Percentiles rank a stretch among this genome's conserved stretches.
Evolutionary conservation across 1,140 invertebrate genomes (phyloP).

Genomic region (silkworm (Bombyx mori)): DNA sequence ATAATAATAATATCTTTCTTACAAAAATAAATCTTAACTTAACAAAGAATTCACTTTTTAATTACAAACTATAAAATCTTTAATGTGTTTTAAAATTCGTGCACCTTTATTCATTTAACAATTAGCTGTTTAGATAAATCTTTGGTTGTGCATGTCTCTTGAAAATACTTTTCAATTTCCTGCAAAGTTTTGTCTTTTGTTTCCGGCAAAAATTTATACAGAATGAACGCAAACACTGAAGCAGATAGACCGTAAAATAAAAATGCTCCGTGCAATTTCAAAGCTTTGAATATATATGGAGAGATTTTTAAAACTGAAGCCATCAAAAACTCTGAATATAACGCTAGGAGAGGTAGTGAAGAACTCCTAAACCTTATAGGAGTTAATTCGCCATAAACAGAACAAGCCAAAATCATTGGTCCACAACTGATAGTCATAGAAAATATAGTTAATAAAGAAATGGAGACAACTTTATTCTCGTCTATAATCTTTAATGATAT

Average conservation of each 20-base stretch:
- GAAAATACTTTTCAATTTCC: slow-evolving; percentile 22
- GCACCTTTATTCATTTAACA: too few relatives aligned
- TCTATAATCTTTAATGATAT: slow-evolving; percentile 8
- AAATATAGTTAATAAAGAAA: slow-evolving; percentile 16
- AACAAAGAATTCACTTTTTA: too few relatives aligned
- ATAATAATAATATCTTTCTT: too few relatives aligned
- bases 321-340: slow-evolving; percentile 18
- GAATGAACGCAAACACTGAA: slow-evolving; percentile 17
- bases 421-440: slow-evolving; percentile 20
- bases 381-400: slow-evolving; percentile 27
- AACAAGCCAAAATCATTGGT: slow-evolving; percentile 22
- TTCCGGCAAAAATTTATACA: slow-evolving; percentile 27
- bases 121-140: too few relatives aligned
- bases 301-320: slow-evolving; percentile 19
- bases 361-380: slow-evolving; percentile 19
- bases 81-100: too few relatives aligned
- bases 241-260: slow-evolving; percentile 21
- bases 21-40: too few relatives aligned
- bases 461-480: slow-evolving; percentile 14
- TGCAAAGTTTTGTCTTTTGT: slow-evolving; percentile 29
- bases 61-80: too few relatives aligned
- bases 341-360: slow-evolving; percentile 15
- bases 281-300: slow-evolving; percentile 19
- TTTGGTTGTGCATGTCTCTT: slow-evolving; percentile 2
- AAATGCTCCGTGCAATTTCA: slow-evolving; percentile 22